These are phyloP conservation scores for Phataginus tricuspis DNA, from an alignment of 2,797 vertebrate species.

Conservation along the genomic window DNA sequence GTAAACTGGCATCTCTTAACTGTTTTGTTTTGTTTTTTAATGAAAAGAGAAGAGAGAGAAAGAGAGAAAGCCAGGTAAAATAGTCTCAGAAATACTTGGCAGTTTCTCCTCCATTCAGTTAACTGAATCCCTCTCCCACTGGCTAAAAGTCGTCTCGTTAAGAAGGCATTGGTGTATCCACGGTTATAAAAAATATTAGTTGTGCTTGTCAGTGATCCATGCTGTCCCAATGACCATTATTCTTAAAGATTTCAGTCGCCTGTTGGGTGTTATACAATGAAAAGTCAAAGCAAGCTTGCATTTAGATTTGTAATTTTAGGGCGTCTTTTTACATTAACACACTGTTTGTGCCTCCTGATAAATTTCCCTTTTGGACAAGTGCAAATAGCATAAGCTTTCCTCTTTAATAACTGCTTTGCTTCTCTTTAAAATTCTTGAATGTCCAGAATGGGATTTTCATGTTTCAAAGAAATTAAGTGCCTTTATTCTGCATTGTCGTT, in stretches of 20 bases:
- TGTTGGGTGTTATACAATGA: constrained; percentile 69
- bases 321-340: background rate
- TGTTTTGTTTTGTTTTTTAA: background rate
- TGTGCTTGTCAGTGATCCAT: constrained; percentile 71
- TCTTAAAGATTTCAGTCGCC: constrained; percentile 72
- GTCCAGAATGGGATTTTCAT: constrained; percentile 35
- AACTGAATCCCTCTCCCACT: background rate
- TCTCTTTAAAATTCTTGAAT: constrained; percentile 3
- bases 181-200: constrained; percentile 55
- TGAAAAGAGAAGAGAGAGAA: background rate
- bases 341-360: constrained; percentile 44
- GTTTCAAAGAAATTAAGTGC: constrained; percentile 67
- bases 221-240: constrained; percentile 71
- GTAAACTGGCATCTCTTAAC: background rate
- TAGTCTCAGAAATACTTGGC: background rate
- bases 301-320: constrained; percentile 76
- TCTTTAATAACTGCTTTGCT: constrained; percentile 29
- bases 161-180: background rate
- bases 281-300: constrained; percentile 74
- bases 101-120: background rate
- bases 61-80: background rate
- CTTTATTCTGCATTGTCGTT: constrained; percentile 62
- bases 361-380: constrained; percentile 56
- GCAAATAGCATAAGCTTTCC: constrained; percentile 40
- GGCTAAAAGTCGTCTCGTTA: background rate